Base-by-base conservation (phyloP, 2,888 invertebrate genomes). In the Synergus japonicus region DNA sequence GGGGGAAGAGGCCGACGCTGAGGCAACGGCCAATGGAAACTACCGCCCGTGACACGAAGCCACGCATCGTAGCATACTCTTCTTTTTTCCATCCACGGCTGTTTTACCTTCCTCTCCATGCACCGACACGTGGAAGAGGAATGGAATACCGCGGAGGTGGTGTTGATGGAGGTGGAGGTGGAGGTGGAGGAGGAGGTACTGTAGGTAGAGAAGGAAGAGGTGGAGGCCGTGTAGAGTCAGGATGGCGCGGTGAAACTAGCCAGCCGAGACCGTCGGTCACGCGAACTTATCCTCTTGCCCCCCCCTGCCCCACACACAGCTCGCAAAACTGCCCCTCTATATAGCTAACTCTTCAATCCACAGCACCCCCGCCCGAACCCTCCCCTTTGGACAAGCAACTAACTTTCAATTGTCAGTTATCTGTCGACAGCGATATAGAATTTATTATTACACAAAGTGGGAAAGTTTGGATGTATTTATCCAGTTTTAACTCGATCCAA, bases 241-340 rank as follows among this genome's bases (percentile, higher is more conserved):
- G 85, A 87, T 86, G 87, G 85, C 85, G 87, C 84, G 85, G 78
- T 77, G 81, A 73, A 79, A 80, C 85, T 87, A 88, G 86, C 88
- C 85, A 88, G 83, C 85, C 88, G 87, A 83, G 90, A 90, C 91
- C 89, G 88, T 83, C 87, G 88, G 90, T 91, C 91, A 90, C 91
- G 91, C 91, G 89, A 91, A 87, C 89, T 83, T 85, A 83, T 85
- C 83, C 83, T 83, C 82, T 81, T 79, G 60, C 67, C 76, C 54
- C 78, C 78, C 79, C 79, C 76, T 49, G 29, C 76, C 73, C 2
- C 60, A 37, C 5, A 37, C 37, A 37, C 37, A 37, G 7, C 37
- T 37, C 44, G 13, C 10, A 29, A 43, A 54, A 63, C 58, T 65
- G 60, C 41, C 63, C 15, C 46, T 76, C 49, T 54, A 54, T 58